A percentile compares a stretch with the other conserved stretches of the same genome.
Evolutionary conservation across 2,888 invertebrate genomes (phyloP).

Genomic region (Xylota sylvarum): DNA sequence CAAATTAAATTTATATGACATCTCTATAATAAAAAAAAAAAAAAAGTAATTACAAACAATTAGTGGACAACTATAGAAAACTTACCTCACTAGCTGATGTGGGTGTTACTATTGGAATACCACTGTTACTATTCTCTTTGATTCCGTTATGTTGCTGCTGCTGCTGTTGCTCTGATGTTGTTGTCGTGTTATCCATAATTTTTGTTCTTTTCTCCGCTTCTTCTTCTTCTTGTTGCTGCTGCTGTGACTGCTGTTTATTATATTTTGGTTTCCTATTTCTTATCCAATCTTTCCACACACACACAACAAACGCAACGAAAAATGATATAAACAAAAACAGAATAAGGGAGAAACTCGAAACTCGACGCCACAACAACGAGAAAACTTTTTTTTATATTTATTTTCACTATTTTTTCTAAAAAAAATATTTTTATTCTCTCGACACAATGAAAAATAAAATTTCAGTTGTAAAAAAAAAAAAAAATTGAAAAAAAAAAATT

Average conservation of each 20-base stretch:
- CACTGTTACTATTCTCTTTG: slow-evolving; percentile 83
- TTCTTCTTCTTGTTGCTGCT: slow-evolving; percentile 47
- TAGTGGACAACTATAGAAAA: slow-evolving; percentile 27
- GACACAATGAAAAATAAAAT: slow-evolving; percentile 63
- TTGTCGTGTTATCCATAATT: slow-evolving; percentile 78
- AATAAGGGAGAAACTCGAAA: slow-evolving; percentile 63
- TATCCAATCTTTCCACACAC: slow-evolving; percentile 68
- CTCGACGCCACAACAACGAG: slow-evolving; percentile 68
- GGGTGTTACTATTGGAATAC: slow-evolving; percentile 81
- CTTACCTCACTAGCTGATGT: slow-evolving; percentile 77
- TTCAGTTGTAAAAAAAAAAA: slow-evolving; percentile 44
- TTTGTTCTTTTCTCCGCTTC: slow-evolving; percentile 65
- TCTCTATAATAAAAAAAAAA: neutral
- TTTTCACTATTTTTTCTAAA: slow-evolving; percentile 46
- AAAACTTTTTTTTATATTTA: slow-evolving; percentile 45
- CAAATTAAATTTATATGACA: neutral
- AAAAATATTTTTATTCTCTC: slow-evolving; percentile 42
- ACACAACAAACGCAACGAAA: slow-evolving; percentile 70
- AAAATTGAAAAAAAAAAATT: slow-evolving; percentile 75
- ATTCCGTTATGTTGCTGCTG: slow-evolving; percentile 82
- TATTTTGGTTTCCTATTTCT: slow-evolving; percentile 66
- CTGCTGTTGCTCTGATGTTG: slow-evolving; percentile 79
- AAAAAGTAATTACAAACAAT: neutral
- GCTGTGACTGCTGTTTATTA: slow-evolving; percentile 36
- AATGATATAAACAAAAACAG: slow-evolving; percentile 66